A percentile compares a stretch with the other conserved stretches of the same genome.
Conservation (phyloP, 2,113 vertebrate species). For the Ophthalmolycus amberensis region DNA sequence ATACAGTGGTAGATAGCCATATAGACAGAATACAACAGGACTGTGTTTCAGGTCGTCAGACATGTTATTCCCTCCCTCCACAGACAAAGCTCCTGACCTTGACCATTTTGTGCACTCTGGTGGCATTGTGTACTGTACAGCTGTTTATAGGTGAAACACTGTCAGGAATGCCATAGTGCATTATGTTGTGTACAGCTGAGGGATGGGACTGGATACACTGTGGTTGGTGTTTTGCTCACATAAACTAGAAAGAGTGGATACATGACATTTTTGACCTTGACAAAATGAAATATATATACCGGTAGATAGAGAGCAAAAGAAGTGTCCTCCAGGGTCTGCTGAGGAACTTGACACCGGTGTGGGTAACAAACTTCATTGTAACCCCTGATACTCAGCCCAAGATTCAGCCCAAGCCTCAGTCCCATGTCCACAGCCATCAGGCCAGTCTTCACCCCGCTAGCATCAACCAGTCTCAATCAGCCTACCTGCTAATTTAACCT, state of each 20-base stretch:
- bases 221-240: slow-evolving; percentile 10
- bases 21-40: background rate
- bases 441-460: no score
- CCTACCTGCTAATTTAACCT: no score
- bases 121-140: background rate
- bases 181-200: background rate
- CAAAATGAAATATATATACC: background rate
- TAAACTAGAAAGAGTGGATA: background rate
- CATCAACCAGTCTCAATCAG: no score
- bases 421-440: no score
- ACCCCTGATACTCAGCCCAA: no score
- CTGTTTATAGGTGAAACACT: slow-evolving; percentile 64
- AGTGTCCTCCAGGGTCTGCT: background rate
- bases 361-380: background rate
- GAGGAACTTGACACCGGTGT: background rate
- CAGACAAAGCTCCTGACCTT: slow-evolving; percentile 44
- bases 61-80: background rate
- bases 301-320: background rate
- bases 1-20: background rate
- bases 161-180: slow-evolving; percentile 4
- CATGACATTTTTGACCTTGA: background rate
- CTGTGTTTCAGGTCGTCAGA: background rate
- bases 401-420: no score
- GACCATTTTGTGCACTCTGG: slow-evolving; percentile 4
- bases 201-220: background rate